Evolutionary conservation across 2,113 vertebrate species (phyloP), one percentile per base, ranked within the genome.

Genomic region (Microtus richardsoni): DNA sequence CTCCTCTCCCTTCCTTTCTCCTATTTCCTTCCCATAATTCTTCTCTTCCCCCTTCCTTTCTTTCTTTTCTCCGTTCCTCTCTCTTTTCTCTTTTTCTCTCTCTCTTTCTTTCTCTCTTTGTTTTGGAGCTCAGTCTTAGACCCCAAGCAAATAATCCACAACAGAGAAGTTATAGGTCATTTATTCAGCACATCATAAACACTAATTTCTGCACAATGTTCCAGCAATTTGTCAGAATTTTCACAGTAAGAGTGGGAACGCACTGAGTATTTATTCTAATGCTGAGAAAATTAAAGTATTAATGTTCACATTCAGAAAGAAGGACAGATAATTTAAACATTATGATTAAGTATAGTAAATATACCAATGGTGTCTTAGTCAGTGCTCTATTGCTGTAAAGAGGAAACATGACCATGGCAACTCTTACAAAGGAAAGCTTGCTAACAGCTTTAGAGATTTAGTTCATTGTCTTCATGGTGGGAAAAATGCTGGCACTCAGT

Each of bases 221-320:
- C 58, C 33, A 11, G 41, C 7, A 28, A 73, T 91, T 91, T 92
- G 28, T 88, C 21, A 80, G 92, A 90, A 91, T 70, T 87, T 91
- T 70, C 44, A 88, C 7, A 21, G 60, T 26, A 86, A 52, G 70
- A 6, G 12, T 68, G 54, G 39, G 10, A 89, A 83, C 52, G 33
- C 7, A 79, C 3, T 66, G 49, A 41, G n/a, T 60, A 21, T n/a
- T 90, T 88, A 87, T 41, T 89, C 49, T 71, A 70, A 33, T 93
- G 7, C 47, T 58, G 11, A 79, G 54, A 80, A 49, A 88, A 82
- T 12, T 66, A 68, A 85, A 82, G 7, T 7, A 52, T 22, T 93
- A 21, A 60, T 70, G 19, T 10, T 60, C 1, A 7, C 3, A 83
- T 83, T 22, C 10, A 86, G 39, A 47, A 6, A 77, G 10, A 79